Evolutionary conservation across 2,113 vertebrate species (phyloP), one percentile per base, ranked within the genome.

Genomic region (Aix galericulata): DNA sequence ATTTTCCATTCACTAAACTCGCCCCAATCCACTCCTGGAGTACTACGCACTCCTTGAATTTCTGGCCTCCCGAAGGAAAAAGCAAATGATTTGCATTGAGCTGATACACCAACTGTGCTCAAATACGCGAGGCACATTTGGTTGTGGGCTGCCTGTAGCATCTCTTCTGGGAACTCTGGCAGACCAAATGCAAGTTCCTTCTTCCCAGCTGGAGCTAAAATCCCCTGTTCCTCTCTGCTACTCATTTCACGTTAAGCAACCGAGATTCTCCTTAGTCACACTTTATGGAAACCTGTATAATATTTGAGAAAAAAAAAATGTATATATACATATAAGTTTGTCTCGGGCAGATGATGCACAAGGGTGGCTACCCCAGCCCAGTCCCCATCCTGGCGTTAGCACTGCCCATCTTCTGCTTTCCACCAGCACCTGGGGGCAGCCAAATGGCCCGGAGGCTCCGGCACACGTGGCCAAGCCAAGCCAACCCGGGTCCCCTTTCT

Each of bases 381-480:
- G 32, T 48, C 62, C 63, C n/a, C 59, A 26, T 8, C 40, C 14
- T 36, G 50, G 34, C 31, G 56, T 60, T 3, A 63, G 84, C 40
- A 26, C 59, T 6, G 50, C 31, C 3, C 32, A 8, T 3, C 0
- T 21, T 48, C 40, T 71, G 66, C 72, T 87, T 64, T 59, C 78
- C 15, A 3, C 18, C 53, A 44, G 76, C 75, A 20, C 32, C 9
- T 3, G 0, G 21, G 25, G 62, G 6, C 42, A 53, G 50, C 52
- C 78, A 58, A 53, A 16, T 0, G 8, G 60, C 53, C 60, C 5
- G 5, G 32, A n/a, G 3, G 26, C 18, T 55, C 21, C 42, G 0
- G 1, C 0, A 32, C 31, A 9, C 0, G 0, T 31, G 58, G 58
- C 22, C 79, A 77, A 69, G 50, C 23, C 66, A 93, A 27, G 56